A percentile compares a stretch with the other conserved stretches of the same genome.
Evolutionary conservation across 2,113 vertebrate species (phyloP).

Genomic region (Fukomys damarensis): DNA sequence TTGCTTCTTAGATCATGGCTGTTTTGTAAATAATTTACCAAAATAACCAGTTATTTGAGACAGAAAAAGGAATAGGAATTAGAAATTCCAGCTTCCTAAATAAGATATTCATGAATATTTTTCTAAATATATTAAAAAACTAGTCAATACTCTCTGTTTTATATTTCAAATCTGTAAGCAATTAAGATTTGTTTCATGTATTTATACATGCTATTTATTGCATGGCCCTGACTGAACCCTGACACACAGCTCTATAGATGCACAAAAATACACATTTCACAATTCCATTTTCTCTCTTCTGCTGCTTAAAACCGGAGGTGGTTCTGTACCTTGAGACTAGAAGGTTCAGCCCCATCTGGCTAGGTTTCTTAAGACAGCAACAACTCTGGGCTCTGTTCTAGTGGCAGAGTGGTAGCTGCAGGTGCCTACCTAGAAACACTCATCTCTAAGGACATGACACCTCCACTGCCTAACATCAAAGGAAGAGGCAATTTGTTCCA

Average conservation of each 20-base stretch:
- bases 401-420: neutral
- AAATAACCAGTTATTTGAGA: neutral
- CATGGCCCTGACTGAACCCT: neutral
- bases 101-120: neutral
- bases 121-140: neutral
- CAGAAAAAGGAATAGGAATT: conserved; percentile 5
- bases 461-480: neutral
- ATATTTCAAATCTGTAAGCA: neutral
- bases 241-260: neutral
- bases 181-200: neutral
- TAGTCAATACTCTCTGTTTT: neutral
- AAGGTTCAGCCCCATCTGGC: neutral
- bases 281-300: neutral
- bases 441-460: neutral
- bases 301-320: neutral
- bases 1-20: neutral
- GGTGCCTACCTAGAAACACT: neutral
- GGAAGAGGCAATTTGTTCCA: neutral
- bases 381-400: neutral
- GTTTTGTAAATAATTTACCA: neutral
- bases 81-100: conserved; percentile 19
- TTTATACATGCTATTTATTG: neutral
- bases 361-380: neutral
- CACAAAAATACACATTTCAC: neutral
- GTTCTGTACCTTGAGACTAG: neutral